Base-by-base conservation (phyloP, 1,140 invertebrate species). In the Chironomus striatipennis region DNA sequence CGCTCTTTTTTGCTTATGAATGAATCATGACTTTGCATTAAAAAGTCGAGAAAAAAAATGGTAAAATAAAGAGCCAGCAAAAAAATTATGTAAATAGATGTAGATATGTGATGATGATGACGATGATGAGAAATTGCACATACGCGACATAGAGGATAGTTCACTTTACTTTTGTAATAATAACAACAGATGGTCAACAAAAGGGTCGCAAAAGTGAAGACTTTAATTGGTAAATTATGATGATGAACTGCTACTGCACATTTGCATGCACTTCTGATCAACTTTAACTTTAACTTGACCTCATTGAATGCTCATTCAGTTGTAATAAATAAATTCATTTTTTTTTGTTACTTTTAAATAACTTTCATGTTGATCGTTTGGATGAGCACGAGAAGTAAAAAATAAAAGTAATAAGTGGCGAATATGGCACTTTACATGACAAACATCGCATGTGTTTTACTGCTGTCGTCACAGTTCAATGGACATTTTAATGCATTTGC, bases 401-500 rank as follows among this genome's bases (percentile, higher is more conserved):
- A 70, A 70, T 20, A 20, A 70, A 18, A 70, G 18, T 18, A 21
- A 21, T 10, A 18, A 70, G 65, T 70, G 65, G 7, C 18, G 65
- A 70, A 70, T 70, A 18, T 21, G n/a, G 65, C 65, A 70, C 65
- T 70, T 70, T n/a, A 17, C 65, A 70, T 34, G 5, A 34, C 24
- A 34, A 34, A 34, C 24, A 34, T 34, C 24, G 24, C 24, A 34
- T 34, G 24, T 34, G 24, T 34, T 34, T 34, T 34, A 34, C 24
- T 34, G 24, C 24, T 34, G 24, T 70, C 65, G 65, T 70, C 20
- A 20, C 65, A 70, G 65, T 18, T 70, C 65, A 70, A 18, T 70
- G 65, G 65, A 70, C 65, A 20, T 70, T 70, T 70, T 70, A 70
- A 70, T 70, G 65, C 65, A 70, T 57, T 57, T 57, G 47, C 47